Base-by-base conservation (phyloP, 1,140 invertebrate genomes). In the Eupristina koningsbergeri region DNA sequence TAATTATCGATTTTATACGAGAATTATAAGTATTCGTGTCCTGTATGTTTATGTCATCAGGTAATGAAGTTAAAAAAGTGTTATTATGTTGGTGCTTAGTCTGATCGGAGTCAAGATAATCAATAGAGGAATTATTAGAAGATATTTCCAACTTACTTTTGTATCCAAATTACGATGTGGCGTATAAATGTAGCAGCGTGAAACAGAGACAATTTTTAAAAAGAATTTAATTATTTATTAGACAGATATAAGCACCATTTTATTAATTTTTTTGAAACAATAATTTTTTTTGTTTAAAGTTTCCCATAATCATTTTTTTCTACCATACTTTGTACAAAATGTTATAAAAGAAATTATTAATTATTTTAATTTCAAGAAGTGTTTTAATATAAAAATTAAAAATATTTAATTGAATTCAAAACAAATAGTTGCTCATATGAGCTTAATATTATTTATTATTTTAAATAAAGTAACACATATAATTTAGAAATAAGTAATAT, bases 21-120 rank as follows among this genome's bases (percentile, higher is more conserved):
- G 93, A 15, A 31, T 64, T 19, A 41, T 39, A 50, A 0, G 77
- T 31, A 29, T 39, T 64, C 22, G 71, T 45, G n/a, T 84, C 83
- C 85, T 92, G 92, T 93, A 94, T 94, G 69, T 90, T 90, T 45
- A 93, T 88, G 87, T 94, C 93, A 84, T 91, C 93, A 80, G 94
- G 93, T 64, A 94, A 94, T 61, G 94, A 93, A 86, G 93, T 94
- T 85, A 93, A 89, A 85, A 92, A 90, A 77, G 90, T 88, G 85
- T 85, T 89, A 74, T 89, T 86, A 58, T 67, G 74, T 75, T 77
- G 45, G 63, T 91, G 91, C 87, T 91, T 91, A 75, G 87, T 81
- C 80, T 88, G 89, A 87, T 90, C 50, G 81, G 87, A 77, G 36
- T 85, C 84, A 22, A 82, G 80, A 26, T 74, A 82, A 29, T 85